These are phyloP conservation scores for Eilema depressum DNA, from an alignment of 2,888 invertebrate genomes.

Conservation along the genomic window DNA sequence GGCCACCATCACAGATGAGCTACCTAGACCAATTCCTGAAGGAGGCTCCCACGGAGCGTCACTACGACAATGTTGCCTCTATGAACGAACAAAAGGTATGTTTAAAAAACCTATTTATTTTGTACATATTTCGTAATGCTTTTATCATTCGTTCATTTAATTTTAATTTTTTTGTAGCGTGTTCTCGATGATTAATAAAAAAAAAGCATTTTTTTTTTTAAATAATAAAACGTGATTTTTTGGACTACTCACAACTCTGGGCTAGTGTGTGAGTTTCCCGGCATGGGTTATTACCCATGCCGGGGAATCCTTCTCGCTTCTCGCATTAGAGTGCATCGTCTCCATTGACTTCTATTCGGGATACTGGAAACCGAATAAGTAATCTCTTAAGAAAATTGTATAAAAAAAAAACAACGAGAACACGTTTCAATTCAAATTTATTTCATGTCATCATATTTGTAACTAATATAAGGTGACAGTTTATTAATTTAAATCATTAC, in stretches of 20 bases:
- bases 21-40: conserved; percentile 96
- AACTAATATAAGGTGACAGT: conserved; percentile 53
- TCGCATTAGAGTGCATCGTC: too few species aligned
- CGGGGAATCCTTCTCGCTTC: too few species aligned
- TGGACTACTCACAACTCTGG: background rate
- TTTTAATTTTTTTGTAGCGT: conserved; percentile 26
- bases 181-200: conserved; percentile 25
- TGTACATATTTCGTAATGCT: conserved; percentile 27
- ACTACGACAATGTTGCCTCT: conserved; percentile 80
- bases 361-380: background rate
- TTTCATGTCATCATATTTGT: conserved; percentile 31
- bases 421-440: conserved; percentile 25
- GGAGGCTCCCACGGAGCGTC: conserved; percentile 86
- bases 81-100: conserved; percentile 81
- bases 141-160: conserved; percentile 41
- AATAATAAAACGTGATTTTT: background rate
- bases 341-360: too few species aligned
- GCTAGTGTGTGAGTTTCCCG: background rate
- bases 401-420: conserved; percentile 22
- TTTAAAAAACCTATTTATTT: conserved; percentile 36
- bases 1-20: conserved; percentile 96
- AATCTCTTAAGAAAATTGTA: background rate
- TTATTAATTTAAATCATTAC: conserved; percentile 23
- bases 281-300: too few species aligned
- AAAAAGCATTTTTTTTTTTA: background rate